Percentiles rank a stretch among this genome's conserved stretches.
Conservation (phyloP, 2,113 vertebrate genomes). For the Scomber japonicus region DNA sequence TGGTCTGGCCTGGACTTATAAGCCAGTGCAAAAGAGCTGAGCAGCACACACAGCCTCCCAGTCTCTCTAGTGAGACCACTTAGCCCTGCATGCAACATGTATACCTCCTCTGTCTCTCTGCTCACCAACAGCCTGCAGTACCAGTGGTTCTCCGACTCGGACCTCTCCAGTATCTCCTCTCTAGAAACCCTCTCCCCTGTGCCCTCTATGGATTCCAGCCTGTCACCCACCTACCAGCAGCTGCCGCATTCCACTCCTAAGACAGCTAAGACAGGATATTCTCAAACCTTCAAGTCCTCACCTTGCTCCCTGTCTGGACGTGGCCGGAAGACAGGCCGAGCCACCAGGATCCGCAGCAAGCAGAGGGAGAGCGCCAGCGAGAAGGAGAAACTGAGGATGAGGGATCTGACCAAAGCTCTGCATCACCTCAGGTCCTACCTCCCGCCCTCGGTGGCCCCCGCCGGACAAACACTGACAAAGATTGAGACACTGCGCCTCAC, state of each 20-base stretch:
- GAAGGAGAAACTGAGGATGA: slow-evolving; percentile 89
- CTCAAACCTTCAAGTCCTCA: slow-evolving; percentile 36
- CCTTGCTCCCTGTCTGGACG: slow-evolving; percentile 37
- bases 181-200: slow-evolving; percentile 82
- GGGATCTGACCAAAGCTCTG: slow-evolving; percentile 87
- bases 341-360: slow-evolving; percentile 80
- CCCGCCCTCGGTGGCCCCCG: slow-evolving; percentile 85
- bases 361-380: slow-evolving; percentile 89
- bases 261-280: slow-evolving; percentile 30
- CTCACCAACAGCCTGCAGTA: slow-evolving; percentile 73
- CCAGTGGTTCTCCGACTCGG: slow-evolving; percentile 86
- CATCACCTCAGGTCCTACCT: slow-evolving; percentile 87
- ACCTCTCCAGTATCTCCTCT: slow-evolving; percentile 83
- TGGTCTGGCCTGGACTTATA: slow-evolving; percentile 81
- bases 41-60: slow-evolving; percentile 64
- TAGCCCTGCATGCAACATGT: slow-evolving; percentile 75
- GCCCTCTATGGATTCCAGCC: slow-evolving; percentile 80
- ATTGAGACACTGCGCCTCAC: slow-evolving; percentile 88
- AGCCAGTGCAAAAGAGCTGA: slow-evolving; percentile 65
- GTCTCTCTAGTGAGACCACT: slow-evolving; percentile 52
- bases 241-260: slow-evolving; percentile 50
- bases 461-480: slow-evolving; percentile 86
- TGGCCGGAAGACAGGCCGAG: slow-evolving; percentile 52
- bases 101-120: slow-evolving; percentile 70
- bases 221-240: slow-evolving; percentile 75